These are phyloP conservation scores for Ornithorhynchus anatinus DNA, from an alignment of 2,113 vertebrate species.

Conservation along the genomic window DNA sequence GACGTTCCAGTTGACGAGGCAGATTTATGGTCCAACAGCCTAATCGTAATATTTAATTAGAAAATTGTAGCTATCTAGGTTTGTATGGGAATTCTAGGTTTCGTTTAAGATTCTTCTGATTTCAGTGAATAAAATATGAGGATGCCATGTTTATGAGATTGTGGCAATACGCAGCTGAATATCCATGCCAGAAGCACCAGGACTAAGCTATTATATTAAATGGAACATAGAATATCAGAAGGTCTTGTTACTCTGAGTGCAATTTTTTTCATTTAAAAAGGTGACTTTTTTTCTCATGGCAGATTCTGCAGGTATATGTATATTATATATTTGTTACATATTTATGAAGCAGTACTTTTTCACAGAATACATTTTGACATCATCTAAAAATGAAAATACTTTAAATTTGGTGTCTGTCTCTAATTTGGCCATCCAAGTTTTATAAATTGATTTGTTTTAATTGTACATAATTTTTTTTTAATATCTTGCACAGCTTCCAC, in stretches of 20 bases:
- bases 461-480: slow-evolving; percentile 67
- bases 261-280: slow-evolving; percentile 68
- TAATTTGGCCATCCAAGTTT: slow-evolving; percentile 75
- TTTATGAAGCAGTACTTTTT: slow-evolving; percentile 77
- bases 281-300: slow-evolving; percentile 65
- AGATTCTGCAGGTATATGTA: slow-evolving; percentile 74
- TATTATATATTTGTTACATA: slow-evolving; percentile 68
- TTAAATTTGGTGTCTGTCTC: slow-evolving; percentile 77
- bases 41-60: slow-evolving; percentile 83
- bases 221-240: slow-evolving; percentile 55
- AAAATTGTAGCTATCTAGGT: slow-evolving; percentile 71
- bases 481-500: slow-evolving; percentile 55
- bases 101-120: slow-evolving; percentile 73
- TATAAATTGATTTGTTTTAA: slow-evolving; percentile 72
- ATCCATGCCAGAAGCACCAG: slow-evolving; percentile 75
- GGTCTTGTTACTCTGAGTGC: slow-evolving; percentile 66
- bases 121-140: slow-evolving; percentile 70
- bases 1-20: slow-evolving; percentile 52
- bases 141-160: slow-evolving; percentile 68
- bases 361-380: slow-evolving; percentile 68
- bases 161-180: slow-evolving; percentile 53
- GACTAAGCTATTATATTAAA: slow-evolving; percentile 54
- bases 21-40: slow-evolving; percentile 65
- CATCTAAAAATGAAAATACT: slow-evolving; percentile 67
- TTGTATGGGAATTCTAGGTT: slow-evolving; percentile 79